A percentile compares a stretch with the other conserved stretches of the same genome.
phyloP scores from a whole-genome alignment of 2,797 vertebrate species.

The Strix occidentalis region DNA sequence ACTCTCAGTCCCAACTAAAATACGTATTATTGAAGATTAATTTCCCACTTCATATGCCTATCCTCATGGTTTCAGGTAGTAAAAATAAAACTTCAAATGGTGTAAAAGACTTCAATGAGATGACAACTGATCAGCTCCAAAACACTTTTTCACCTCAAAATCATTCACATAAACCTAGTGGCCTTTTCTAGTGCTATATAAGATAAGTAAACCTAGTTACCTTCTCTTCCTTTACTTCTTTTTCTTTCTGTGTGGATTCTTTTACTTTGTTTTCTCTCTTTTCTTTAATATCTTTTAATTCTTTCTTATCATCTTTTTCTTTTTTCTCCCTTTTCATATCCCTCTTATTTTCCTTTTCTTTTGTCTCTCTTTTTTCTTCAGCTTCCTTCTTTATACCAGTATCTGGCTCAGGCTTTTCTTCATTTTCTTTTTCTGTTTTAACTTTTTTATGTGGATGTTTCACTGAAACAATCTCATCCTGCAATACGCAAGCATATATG shows the following conservation, averaged over 20 bases:
- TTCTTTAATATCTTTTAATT: constrained; percentile 84
- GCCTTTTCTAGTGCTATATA: constrained; percentile 17
- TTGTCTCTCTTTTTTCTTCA: constrained; percentile 83
- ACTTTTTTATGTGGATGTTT: constrained; percentile 83
- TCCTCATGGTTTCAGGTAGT: background rate
- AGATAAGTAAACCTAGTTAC: constrained; percentile 72
- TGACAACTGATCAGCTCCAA: background rate
- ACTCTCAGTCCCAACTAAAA: background rate
- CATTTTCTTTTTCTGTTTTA: constrained; percentile 81
- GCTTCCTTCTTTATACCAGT: constrained; percentile 82
- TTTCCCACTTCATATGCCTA: background rate
- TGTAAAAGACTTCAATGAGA: background rate
- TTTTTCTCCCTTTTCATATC: constrained; percentile 86
- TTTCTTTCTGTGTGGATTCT: constrained; percentile 84
- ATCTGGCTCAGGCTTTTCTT: constrained; percentile 80
- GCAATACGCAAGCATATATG: constrained; percentile 69
- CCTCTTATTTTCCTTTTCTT: constrained; percentile 87
- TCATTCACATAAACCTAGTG: background rate
- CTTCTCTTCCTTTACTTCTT: constrained; percentile 87
- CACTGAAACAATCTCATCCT: constrained; percentile 82
- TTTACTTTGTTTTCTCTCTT: constrained; percentile 86
- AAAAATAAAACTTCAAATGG: background rate
- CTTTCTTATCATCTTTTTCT: constrained; percentile 86
- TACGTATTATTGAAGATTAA: background rate
- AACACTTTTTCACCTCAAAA: background rate